phyloP scores from a whole-genome alignment of 2,888 invertebrate species.

The Perizoma flavofasciatum region DNA sequence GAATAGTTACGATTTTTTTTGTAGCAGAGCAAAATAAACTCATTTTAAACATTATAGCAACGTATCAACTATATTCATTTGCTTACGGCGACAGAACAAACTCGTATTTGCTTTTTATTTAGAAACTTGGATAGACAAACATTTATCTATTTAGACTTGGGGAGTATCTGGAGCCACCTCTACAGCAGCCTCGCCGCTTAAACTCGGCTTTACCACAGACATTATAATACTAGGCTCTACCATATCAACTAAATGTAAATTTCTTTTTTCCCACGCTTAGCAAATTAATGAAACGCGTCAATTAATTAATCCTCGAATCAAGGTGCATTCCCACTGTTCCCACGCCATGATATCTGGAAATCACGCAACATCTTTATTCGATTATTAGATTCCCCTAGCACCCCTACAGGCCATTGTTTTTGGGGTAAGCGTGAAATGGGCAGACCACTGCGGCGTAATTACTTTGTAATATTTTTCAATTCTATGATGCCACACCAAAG shows the following conservation, averaged over 20 bases:
- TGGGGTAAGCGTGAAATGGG: slow-evolving; percentile 79
- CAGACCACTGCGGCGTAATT: slow-evolving; percentile 60
- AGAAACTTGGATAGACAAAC: no score
- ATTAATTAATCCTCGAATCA: slow-evolving; percentile 80
- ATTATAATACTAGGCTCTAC: no score
- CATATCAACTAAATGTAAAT: not conserved
- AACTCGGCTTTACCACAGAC: no score
- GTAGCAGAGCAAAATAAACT: no score
- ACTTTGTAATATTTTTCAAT: slow-evolving; percentile 56
- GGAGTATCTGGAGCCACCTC: no score
- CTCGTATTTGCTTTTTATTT: no score
- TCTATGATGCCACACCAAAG: slow-evolving; percentile 12
- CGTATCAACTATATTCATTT: no score
- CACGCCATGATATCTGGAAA: slow-evolving; percentile 74
- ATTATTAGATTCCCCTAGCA: slow-evolving; percentile 66
- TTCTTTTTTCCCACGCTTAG: slow-evolving; percentile 66
- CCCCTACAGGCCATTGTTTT: slow-evolving; percentile 72
- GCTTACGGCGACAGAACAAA: no score
- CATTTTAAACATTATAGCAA: no score
- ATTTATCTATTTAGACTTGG: no score
- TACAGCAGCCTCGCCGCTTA: no score
- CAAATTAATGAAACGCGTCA: slow-evolving; percentile 58
- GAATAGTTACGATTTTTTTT: no score
- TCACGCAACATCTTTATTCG: slow-evolving; percentile 83
- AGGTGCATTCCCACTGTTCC: slow-evolving; percentile 75